phyloP scores from a whole-genome alignment of 2,888 invertebrate species.

The Hedya salicella region DNA sequence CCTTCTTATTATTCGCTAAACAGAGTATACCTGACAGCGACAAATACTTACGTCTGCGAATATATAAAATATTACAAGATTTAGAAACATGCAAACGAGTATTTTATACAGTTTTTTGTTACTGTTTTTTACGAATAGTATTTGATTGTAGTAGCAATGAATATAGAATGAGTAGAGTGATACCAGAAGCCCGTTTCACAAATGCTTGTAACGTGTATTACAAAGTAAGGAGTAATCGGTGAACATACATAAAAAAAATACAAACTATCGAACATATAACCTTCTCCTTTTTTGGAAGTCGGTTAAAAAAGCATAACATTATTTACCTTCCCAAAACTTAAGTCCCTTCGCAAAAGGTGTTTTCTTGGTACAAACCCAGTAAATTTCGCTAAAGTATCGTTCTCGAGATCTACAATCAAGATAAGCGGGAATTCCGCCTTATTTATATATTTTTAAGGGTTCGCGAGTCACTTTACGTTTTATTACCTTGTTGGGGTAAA shows the following conservation, averaged over 20 bases:
- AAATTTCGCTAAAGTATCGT: constrained; percentile 35
- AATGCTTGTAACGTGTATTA: too few species aligned
- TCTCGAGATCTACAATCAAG: constrained; percentile 33
- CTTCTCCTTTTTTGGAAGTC: too few species aligned
- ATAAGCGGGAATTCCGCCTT: constrained; percentile 4
- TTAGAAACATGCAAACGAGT: not conserved
- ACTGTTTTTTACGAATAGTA: too few species aligned
- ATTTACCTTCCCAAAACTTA: constrained; percentile 6
- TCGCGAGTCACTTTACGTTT: constrained; percentile 2
- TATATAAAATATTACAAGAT: not conserved
- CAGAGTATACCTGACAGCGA: not conserved
- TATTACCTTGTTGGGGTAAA: constrained; percentile 12
- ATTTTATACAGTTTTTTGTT: too few species aligned
- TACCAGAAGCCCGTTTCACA: too few species aligned
- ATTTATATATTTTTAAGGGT: constrained; percentile 23
- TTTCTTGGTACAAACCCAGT: not conserved
- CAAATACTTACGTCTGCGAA: not conserved
- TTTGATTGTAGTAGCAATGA: too few species aligned
- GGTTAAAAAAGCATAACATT: not conserved
- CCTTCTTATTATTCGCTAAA: constrained; percentile 5
- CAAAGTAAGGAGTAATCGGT: too few species aligned
- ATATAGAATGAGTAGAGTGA: too few species aligned
- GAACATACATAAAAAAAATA: too few species aligned
- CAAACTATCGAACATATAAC: too few species aligned
- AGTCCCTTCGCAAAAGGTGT: constrained; percentile 9